Base-by-base conservation (phyloP, 1,140 invertebrate species). In the Pemphigus obesinymphae region DNA sequence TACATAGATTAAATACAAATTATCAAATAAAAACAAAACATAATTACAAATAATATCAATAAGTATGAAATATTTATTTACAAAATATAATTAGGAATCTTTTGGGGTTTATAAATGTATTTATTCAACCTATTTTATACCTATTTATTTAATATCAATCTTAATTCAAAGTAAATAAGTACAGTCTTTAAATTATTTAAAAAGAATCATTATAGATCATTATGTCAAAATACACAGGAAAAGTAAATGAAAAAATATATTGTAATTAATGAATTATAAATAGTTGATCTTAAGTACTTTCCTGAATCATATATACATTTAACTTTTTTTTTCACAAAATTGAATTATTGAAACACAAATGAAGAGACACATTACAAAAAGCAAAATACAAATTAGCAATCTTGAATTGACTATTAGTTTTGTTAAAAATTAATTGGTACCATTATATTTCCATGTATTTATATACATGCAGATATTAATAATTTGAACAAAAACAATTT, bases 101-200 rank as follows among this genome's bases (percentile, higher is more conserved):
- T 72, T 72, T 72, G 29, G 7, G 29, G 17, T 72, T 45, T 72
- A 45, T 48, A 68, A 37, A 48, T 29, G 23, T 45, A 72, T 40
- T 5, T 40, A 40, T 40, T 5, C 10, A 40, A 5, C 4, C 10
- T 5, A 5, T 5, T 40, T 5, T 40, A 40, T 40, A 40, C 10
- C 8, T 45, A 11, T 45, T 20, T 73, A 48, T 3, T 48, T 45
- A 6, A 73, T 48, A 37, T 48, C 10, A 50, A 73, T 48, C 26
- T 76, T 76, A 55, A 63, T 80, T 80, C 29, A 80, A 80, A 29
- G 45, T 61, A 80, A 43, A 26, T 58, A 40, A 53, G 72, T 73
- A 48, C 66, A 75, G 68, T 75, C 72, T 68, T 82, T 73, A 75
- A 75, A 58, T 61, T 73, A 68, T 40, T 50, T 26, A 50, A 40